Evolutionary conservation across 2,113 vertebrate species (phyloP), one percentile per base, ranked within the genome.

Genomic region (Sander lucioperca): DNA sequence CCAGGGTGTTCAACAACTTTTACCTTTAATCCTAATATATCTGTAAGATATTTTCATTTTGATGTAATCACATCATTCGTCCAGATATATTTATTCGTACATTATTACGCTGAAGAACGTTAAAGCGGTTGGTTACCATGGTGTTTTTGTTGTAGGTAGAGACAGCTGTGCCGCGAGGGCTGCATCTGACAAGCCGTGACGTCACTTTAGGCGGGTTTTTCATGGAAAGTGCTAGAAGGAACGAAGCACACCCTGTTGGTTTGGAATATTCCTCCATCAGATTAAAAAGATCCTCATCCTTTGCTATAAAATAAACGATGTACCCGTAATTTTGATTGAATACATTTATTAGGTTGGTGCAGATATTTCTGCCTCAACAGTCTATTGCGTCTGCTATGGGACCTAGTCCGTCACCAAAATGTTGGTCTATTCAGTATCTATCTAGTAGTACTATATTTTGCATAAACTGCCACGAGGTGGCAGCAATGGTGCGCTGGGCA

Each of bases 161-260:
- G 83, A 43, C 80, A 83, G 84, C 79, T 90, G 87, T 25, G 59
- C n/a, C 3, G 87, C 70, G 85, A 88, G 74, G 88, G 76, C 88
- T 91, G 91, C 76, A 1, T 82, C 86, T 95, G 92, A 94, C 88
- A 92, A 71, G 45, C 12, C 1, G 76, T 94, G 90, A 95, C 94
- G 95, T 95, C 91, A 94, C 53, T 75, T 62, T 45, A 91, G 93
- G 94, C 93, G 94, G 91, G 80, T 79, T 92, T 94, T 94, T 92
- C 76, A 83, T 93, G 90, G 95, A 96, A 96, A 90, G 91, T 94
- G 93, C 95, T 95, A 90, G 95, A 96, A 96, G 80, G 92, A 95
- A 89, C 95, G 81, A 86, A 95, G 84, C 81, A 88, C 95, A 77
- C 47, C 92, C 74, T 47, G 36, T 13, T 3, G 8, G 0, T 30